Conservation (phyloP, 2,797 vertebrate genomes). For the Tokudaia tokunoshimensis region DNA sequence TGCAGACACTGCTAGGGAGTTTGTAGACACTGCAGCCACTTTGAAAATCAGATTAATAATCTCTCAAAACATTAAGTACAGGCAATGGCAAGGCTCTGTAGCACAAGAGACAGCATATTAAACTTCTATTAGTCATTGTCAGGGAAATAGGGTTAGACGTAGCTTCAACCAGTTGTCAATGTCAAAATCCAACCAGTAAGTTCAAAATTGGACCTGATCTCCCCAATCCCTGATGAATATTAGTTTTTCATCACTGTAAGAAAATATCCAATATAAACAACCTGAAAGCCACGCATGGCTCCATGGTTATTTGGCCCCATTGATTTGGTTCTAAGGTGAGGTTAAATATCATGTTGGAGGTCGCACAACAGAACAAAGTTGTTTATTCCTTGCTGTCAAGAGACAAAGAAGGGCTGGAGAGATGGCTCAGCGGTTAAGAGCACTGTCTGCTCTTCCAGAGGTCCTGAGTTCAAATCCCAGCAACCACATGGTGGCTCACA, state of each 20-base stretch:
- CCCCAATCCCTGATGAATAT: neutral
- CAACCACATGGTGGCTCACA: too few relatives aligned
- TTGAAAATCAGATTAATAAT: slow-evolving; percentile 11
- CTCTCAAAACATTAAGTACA: neutral
- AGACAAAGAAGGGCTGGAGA: neutral
- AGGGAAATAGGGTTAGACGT: neutral
- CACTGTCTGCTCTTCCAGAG: too few relatives aligned
- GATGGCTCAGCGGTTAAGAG: too few relatives aligned
- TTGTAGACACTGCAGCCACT: neutral
- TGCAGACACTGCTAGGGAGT: neutral
- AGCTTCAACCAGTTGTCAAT: neutral
- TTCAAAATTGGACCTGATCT: neutral
- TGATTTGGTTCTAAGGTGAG: neutral
- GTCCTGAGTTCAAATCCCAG: too few relatives aligned
- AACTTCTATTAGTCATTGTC: neutral
- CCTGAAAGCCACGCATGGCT: neutral
- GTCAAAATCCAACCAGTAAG: neutral
- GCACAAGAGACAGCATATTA: too few relatives aligned
- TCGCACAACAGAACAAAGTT: neutral
- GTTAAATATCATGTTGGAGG: neutral
- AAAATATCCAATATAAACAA: neutral
- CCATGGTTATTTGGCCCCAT: neutral
- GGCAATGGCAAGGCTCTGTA: neutral
- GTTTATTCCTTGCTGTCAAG: neutral
- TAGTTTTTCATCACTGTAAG: neutral